phyloP scores from a whole-genome alignment of 2,888 invertebrate genomes.

The Heliconius ismenius region DNA sequence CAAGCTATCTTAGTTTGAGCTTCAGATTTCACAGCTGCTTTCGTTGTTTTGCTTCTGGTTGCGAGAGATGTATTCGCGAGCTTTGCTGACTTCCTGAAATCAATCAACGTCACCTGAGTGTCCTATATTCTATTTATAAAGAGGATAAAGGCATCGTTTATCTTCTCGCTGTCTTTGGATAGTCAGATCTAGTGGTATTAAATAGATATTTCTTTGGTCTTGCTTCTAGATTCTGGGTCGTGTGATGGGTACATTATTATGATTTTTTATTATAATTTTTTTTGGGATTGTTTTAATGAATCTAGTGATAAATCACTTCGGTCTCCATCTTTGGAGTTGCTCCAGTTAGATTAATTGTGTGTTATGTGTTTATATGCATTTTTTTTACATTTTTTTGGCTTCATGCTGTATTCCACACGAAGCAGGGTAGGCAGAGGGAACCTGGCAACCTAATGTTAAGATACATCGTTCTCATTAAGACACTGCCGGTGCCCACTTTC shows the following conservation, averaged over 20 bases:
- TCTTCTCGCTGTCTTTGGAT: neutral
- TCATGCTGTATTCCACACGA: no score
- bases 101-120: constrained; percentile 26
- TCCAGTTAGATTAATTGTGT: no score
- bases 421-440: no score
- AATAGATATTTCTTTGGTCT: neutral
- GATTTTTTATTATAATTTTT: neutral
- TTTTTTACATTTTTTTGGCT: no score
- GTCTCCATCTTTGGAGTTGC: no score
- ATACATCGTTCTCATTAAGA: no score
- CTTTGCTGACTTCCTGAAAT: constrained; percentile 24
- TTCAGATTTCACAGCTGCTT: constrained; percentile 26
- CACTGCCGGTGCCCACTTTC: no score
- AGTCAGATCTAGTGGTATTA: neutral
- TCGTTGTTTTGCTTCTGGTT: constrained; percentile 26
- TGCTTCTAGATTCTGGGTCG: neutral
- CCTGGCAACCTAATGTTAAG: no score
- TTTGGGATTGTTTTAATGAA: neutral
- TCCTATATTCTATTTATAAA: constrained; percentile 21
- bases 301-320: neutral
- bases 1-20: constrained; percentile 34
- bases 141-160: constrained; percentile 7
- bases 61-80: constrained; percentile 10
- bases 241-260: no score
- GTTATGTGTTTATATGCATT: no score